These are phyloP conservation scores for Adelges cooleyi DNA, from an alignment of 1,140 invertebrate species.

Conservation along the genomic window DNA sequence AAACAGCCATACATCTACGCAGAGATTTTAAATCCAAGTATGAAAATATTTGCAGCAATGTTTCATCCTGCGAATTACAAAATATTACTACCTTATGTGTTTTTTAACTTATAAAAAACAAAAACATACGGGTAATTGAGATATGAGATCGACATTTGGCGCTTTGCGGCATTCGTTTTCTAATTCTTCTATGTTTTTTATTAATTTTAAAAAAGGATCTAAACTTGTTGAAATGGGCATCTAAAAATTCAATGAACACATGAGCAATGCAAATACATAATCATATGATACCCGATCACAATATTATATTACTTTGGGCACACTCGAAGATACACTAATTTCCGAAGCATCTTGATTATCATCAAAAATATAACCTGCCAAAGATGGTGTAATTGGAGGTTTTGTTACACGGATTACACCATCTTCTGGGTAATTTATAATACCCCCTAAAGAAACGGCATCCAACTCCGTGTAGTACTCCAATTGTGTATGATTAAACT, in stretches of 20 bases:
- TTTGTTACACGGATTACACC: not conserved
- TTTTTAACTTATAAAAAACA: not conserved
- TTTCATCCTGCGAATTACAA: constrained; percentile 26
- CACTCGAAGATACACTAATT: not conserved
- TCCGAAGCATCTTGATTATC: not conserved
- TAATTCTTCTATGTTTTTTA: constrained; percentile 17
- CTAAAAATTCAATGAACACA: not conserved
- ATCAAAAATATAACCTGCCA: not conserved
- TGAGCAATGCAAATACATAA: not conserved
- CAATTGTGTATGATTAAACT: constrained; percentile 68
- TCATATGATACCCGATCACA: not conserved
- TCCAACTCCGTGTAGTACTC: constrained; percentile 84
- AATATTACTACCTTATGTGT: not conserved
- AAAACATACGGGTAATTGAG: not conserved
- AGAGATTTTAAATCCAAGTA: constrained; percentile 69
- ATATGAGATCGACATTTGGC: not conserved
- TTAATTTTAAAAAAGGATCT: constrained; percentile 17
- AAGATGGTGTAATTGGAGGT: not conserved
- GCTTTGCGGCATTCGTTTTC: constrained; percentile 1
- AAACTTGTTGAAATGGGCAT: constrained; percentile 2
- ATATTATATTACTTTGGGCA: not conserved
- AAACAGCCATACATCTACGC: constrained; percentile 60
- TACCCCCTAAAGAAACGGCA: constrained; percentile 62
- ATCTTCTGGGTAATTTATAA: constrained; percentile 33
- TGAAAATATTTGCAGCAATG: constrained; percentile 51